Evolutionary conservation across 35 echinoderm and acorn worm genomes (phyloP).

Genomic region (Apostichopus japonicus): DNA sequence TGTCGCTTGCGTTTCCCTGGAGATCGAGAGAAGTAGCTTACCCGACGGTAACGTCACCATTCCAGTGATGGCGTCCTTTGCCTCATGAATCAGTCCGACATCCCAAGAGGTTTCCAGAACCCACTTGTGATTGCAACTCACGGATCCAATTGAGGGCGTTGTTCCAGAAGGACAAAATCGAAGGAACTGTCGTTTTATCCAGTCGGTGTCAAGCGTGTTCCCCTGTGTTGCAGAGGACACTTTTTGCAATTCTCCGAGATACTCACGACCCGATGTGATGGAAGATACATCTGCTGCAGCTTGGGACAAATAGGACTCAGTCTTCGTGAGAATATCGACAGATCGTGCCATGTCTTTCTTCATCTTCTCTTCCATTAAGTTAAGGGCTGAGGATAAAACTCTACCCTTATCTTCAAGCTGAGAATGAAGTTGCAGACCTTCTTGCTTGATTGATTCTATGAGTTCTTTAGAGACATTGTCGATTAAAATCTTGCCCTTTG

Average conservation of each 20-base stretch:
- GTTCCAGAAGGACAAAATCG: not conserved
- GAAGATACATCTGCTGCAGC: not conserved
- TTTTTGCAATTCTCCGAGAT: not conserved
- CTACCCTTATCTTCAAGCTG: not conserved
- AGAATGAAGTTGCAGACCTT: not conserved
- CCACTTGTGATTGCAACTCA: not conserved
- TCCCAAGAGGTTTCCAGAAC: not conserved
- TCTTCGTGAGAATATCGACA: not conserved
- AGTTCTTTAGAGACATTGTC: not conserved
- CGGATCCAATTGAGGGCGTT: not conserved
- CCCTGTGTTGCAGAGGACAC: not conserved
- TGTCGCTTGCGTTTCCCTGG: constrained; percentile 28
- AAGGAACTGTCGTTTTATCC: not conserved
- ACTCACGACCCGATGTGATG: not conserved
- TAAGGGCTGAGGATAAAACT: not conserved
- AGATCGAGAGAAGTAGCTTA: constrained; percentile 13
- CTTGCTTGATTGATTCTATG: constrained; percentile 5
- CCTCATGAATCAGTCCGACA: constrained; percentile 10
- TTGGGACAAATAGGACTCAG: not conserved
- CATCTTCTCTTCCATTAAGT: not conserved
- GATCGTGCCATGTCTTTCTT: not conserved
- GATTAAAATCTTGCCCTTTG: not conserved
- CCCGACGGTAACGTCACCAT: constrained; percentile 7
- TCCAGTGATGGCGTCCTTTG: not conserved
- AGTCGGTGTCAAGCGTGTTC: not conserved